phyloP scores from a whole-genome alignment of 2,888 invertebrate species.

The Congeria kusceri region DNA sequence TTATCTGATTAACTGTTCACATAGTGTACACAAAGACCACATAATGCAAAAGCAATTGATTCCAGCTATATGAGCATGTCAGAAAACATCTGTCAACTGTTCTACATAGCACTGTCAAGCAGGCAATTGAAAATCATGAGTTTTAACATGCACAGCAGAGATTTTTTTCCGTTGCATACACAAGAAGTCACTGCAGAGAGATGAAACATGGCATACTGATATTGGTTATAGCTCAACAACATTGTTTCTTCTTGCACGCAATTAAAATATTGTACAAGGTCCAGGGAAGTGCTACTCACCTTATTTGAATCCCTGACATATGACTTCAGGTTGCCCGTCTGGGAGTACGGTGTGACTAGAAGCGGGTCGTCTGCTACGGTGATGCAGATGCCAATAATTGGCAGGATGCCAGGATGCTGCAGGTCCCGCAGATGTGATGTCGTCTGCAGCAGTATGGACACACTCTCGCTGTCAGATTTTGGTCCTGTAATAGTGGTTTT shows the following conservation, averaged over 20 bases:
- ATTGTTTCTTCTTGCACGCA: background rate
- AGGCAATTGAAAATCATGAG: no score
- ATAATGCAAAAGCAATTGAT: no score
- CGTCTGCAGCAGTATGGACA: conserved; percentile 85
- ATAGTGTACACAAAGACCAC: no score
- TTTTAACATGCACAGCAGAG: no score
- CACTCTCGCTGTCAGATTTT: conserved; percentile 73
- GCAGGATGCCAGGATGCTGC: conserved; percentile 86
- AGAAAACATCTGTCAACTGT: no score
- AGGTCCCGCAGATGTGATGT: conserved; percentile 86
- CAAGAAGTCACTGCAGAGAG: no score
- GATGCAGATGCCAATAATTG: conserved; percentile 85
- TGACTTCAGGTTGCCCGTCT: conserved; percentile 85
- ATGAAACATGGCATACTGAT: no score
- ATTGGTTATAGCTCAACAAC: background rate
- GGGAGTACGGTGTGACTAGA: conserved; percentile 86
- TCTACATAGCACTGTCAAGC: no score
- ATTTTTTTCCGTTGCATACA: no score
- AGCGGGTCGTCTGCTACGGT: conserved; percentile 86
- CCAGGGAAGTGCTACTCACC: conserved; percentile 58
- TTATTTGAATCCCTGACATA: conserved; percentile 84
- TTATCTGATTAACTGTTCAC: no score
- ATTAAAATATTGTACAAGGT: no score
- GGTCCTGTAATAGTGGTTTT: conserved; percentile 70
- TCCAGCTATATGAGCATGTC: no score